Base-by-base conservation (phyloP, 2,888 invertebrate species). In the Lottia scabra region DNA sequence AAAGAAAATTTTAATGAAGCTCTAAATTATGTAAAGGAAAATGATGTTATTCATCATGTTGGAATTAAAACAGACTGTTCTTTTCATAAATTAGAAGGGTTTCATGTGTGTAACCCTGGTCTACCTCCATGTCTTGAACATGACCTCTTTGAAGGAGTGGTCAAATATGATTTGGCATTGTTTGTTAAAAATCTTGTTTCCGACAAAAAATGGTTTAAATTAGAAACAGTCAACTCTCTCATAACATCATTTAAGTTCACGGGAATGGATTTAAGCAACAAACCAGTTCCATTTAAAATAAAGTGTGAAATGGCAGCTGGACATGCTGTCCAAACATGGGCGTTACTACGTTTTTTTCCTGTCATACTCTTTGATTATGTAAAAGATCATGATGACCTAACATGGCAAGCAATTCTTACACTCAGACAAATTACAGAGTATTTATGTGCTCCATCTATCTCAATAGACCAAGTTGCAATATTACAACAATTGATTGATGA, bases 141-240 rank as follows among this genome's bases (percentile, higher is more conserved):
- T 8, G 46, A 8, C 12, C 48, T 48, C 16, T 46, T 46, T 5
- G 6, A 46, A 5, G 46, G 3, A 16, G 48, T 16, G 16, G 19
- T 48, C 48, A 48, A 48, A 48, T 48, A 48, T 48, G 48, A 48
- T 48, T 48, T 48, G 19, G 48, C 48, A 6, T 48, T 48, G 19
- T 48, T 48, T 48, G 48, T 48, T 48, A 48, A 48, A 48, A 48
- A 48, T 48, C 48, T 48, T 48, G 48, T 48, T 48, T n/a, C 16
- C 12, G 13, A 48, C 19, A 48, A 10, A 48, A 48, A 48, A 48
- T 15, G 48, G 16, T 48, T 48, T 48, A 16, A 48, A 16, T 48
- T 16, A 19, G 48, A 48, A 48, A 48, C 48, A n/a, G 48, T 48
- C 6, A 48, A 48, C 48, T 46, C 46, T n/a, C n/a, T 46, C 15